These are phyloP conservation scores for Silurus lanzhouensis DNA, from an alignment of 2,797 vertebrate species.

Conservation along the genomic window DNA sequence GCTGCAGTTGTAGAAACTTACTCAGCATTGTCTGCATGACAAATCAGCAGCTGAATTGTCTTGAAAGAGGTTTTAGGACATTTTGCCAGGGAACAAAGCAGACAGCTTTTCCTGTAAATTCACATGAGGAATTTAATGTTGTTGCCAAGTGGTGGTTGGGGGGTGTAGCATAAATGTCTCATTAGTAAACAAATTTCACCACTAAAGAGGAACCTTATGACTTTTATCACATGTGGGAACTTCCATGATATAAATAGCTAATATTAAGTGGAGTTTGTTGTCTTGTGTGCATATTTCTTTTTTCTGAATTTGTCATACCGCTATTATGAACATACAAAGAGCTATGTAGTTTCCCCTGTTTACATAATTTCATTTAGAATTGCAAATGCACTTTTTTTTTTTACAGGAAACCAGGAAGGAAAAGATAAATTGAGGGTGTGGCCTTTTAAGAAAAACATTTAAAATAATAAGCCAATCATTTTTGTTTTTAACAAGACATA, in stretches of 20 bases:
- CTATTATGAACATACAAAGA: background rate
- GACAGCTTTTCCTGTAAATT: background rate
- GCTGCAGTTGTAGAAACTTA: background rate
- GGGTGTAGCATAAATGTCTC: background rate
- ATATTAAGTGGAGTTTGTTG: conserved; percentile 1
- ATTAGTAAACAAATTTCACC: background rate
- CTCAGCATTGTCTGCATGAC: background rate
- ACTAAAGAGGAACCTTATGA: background rate
- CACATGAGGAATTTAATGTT: background rate
- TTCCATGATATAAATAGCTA: background rate
- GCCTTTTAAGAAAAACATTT: background rate
- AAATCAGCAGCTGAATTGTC: background rate
- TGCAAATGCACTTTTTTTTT: background rate
- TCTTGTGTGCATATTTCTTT: background rate
- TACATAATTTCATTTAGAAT: background rate
- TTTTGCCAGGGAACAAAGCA: background rate
- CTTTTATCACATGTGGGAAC: background rate
- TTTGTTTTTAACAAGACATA: background rate
- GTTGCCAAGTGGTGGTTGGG: background rate
- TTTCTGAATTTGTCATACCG: background rate
- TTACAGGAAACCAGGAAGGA: conserved; percentile 1
- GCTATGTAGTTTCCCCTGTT: conserved; percentile 2
- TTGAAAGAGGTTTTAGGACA: background rate
- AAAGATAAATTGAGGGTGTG: background rate
- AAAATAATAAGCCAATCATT: background rate